Conservation (phyloP, 2,113 vertebrate genomes). For the Turdus rufiventris region DNA sequence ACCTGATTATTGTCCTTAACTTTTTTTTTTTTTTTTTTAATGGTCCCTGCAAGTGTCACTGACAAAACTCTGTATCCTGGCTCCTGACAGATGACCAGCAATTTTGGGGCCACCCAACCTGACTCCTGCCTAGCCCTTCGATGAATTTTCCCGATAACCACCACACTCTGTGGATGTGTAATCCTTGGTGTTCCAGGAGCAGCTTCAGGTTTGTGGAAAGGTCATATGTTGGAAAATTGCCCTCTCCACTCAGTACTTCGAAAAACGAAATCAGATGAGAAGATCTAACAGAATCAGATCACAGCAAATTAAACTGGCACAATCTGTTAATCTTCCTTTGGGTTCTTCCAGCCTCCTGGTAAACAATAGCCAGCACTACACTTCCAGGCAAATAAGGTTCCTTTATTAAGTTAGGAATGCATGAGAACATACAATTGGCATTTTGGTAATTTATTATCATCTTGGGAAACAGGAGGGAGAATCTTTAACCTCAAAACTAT, state of each 20-base stretch:
- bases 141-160: not conserved
- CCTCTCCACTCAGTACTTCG: not conserved
- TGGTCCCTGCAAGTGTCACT: not conserved
- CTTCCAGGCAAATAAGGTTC: conserved; percentile 5
- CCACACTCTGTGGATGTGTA: not conserved
- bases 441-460: not conserved
- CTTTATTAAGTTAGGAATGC: not conserved
- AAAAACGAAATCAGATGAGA: conserved; percentile 11
- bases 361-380: not conserved
- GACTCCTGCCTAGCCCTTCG: not conserved
- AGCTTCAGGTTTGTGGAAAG: not conserved
- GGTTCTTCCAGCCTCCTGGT: not conserved
- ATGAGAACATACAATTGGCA: not conserved
- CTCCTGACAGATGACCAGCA: not conserved
- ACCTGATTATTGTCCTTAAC: not conserved
- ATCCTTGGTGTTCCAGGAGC: not conserved
- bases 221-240: not conserved
- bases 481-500: not conserved
- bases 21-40: not conserved
- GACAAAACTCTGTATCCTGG: not conserved
- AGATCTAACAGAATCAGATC: conserved; percentile 22
- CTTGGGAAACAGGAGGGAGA: conserved; percentile 11
- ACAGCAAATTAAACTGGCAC: not conserved
- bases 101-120: not conserved
- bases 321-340: conserved; percentile 23